Base-by-base conservation (phyloP, 2,113 vertebrate genomes). In the Fregata magnificens region DNA sequence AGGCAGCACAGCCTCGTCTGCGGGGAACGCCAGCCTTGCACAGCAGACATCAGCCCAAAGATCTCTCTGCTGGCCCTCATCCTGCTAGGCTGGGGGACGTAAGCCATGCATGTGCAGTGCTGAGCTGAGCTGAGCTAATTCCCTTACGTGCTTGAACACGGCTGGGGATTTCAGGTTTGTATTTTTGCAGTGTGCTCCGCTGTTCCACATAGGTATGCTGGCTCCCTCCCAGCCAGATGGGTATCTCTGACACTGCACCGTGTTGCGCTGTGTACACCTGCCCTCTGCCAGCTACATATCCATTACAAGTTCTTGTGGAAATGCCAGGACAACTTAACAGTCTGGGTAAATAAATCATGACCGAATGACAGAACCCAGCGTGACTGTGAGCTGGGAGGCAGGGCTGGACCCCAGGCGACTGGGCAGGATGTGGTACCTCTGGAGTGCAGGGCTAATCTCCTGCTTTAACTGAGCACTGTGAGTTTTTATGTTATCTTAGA, bases 231-330 rank as follows among this genome's bases (percentile, higher is more conserved):
- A 87, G 86, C 38, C 73, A 69, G 73, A 94, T 79, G 70, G 58
- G 73, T 76, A 91, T 96, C 96, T 91, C 63, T 44, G 84, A 52
- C 2, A 5, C 32, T 19, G 82, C 66, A 14, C 61, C 12, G 65
- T 2, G 0, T 49, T 88, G 72, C 1, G 6, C 77, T 79, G 70
- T 40, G 84, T 91, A 88, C 89, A 90, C 73, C 15, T 11, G 67
- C 86, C 94, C 93, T 98, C 97, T 92, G 61, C 73, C 96, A 96
- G 96, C 96, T 97, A 95, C 96, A 73, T 80, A 96, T 98, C 98
- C 96, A 77, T 98, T 96, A 97, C 84, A 97, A 95, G 89, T 58
- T 87, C 81, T 85, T 50, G 53, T 69, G 94, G 90, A 95, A 94
- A 61, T 40, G 62, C 93, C 66, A 80, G 84, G 66, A 93, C 81